Percentiles rank a stretch among this genome's conserved stretches.
Evolutionary conservation across 2,797 vertebrate species (phyloP).

Genomic region (Malurus leucopterus): DNA sequence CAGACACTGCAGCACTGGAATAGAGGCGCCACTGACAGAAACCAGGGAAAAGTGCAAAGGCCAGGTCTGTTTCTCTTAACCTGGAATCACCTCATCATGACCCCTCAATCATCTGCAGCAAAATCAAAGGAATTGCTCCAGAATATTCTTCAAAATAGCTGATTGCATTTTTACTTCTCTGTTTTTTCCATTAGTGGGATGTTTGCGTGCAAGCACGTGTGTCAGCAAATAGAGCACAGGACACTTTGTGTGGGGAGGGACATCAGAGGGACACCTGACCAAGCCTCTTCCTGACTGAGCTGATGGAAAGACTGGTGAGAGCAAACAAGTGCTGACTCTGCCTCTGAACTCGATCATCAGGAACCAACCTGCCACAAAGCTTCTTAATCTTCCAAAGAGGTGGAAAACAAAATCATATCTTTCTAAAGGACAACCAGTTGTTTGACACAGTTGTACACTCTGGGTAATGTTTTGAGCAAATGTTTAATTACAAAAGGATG

Average conservation of each 20-base stretch:
- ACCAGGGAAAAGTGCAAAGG: neutral
- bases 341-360: neutral
- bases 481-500: conserved; percentile 63
- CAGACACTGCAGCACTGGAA: neutral
- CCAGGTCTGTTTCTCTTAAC: neutral
- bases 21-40: neutral
- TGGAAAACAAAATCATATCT: neutral
- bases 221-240: neutral
- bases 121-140: neutral
- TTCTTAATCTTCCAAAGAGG: neutral
- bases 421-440: conserved; percentile 2
- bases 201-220: fast-evolving
- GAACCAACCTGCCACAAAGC: neutral
- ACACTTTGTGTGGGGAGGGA: neutral
- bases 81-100: neutral
- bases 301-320: neutral
- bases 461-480: conserved; percentile 43
- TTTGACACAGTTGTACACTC: neutral
- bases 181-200: neutral
- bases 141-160: neutral
- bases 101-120: neutral
- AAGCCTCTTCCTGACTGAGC: neutral
- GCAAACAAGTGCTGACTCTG: neutral
- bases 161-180: neutral
- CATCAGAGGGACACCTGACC: neutral